Percentiles rank a stretch among this genome's conserved stretches.
Conservation (phyloP, 30 jellyfish, hydroid and myxozoan species). For the Pseudorhiza aurosa region DNA sequence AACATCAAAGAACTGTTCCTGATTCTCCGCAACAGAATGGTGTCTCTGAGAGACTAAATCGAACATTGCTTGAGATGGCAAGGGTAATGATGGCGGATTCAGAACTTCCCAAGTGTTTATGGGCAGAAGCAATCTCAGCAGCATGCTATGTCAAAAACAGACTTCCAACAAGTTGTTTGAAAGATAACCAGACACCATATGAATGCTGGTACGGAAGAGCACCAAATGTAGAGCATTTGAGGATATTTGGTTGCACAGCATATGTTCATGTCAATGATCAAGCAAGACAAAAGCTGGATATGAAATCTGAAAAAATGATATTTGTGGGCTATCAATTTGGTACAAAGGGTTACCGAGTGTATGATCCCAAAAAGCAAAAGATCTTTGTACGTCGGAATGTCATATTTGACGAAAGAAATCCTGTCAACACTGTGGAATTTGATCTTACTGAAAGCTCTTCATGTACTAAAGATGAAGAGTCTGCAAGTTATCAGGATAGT, state of each 20-base stretch:
- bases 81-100: not conserved
- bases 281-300: not conserved
- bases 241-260: slow-evolving; percentile 2
- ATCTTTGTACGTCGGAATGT: not conserved
- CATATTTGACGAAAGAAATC: not conserved
- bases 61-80: slow-evolving; percentile 10
- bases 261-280: not conserved
- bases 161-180: not conserved
- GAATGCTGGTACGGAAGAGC: not conserved
- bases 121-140: not conserved
- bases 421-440: not conserved
- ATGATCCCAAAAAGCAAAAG: not conserved
- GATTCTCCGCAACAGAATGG: slow-evolving; percentile 40
- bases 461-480: not conserved
- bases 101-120: not conserved
- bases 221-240: not conserved
- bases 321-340: slow-evolving; percentile 2
- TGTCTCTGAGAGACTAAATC: slow-evolving; percentile 15
- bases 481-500: not conserved
- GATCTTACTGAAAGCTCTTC: not conserved
- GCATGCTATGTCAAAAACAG: not conserved
- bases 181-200: not conserved
- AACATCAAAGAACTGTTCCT: slow-evolving; percentile 1
- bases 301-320: not conserved
- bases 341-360: not conserved